These are phyloP conservation scores for Adrianichthys oophorus DNA, from an alignment of 2,797 vertebrate genomes.

Conservation along the genomic window DNA sequence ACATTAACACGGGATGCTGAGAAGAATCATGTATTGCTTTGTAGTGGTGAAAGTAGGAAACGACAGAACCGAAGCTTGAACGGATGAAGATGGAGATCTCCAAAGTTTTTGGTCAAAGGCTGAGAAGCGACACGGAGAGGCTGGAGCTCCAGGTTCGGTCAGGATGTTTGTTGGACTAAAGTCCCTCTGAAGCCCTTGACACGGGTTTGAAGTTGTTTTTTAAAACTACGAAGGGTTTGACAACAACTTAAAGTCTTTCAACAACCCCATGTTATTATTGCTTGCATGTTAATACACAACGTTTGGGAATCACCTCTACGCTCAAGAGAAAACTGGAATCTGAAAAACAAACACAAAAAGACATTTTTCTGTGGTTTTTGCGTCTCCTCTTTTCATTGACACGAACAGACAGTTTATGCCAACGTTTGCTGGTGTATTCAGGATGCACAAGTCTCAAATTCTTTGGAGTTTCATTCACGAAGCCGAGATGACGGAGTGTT, in stretches of 20 bases:
- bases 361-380: neutral
- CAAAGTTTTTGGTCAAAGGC: constrained; percentile 76
- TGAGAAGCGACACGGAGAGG: constrained; percentile 65
- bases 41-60: neutral
- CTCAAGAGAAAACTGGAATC: constrained; percentile 32
- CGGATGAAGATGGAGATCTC: constrained; percentile 16
- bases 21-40: neutral
- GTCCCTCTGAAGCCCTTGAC: constrained; percentile 30
- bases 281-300: constrained; percentile 64
- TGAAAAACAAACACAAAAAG: no score
- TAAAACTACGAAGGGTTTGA: constrained; percentile 22
- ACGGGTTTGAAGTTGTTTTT: constrained; percentile 21
- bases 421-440: constrained; percentile 80
- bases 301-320: constrained; percentile 35
- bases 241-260: constrained; percentile 12
- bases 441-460: constrained; percentile 71
- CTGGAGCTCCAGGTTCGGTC: constrained; percentile 23
- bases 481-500: constrained; percentile 59
- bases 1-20: neutral
- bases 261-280: constrained; percentile 74
- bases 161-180: no score
- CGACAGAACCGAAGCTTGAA: constrained; percentile 2
- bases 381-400: no score
- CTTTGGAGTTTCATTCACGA: constrained; percentile 76
- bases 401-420: no score